phyloP scores from a whole-genome alignment of 2,888 invertebrate species.

The Apoda limacodes region DNA sequence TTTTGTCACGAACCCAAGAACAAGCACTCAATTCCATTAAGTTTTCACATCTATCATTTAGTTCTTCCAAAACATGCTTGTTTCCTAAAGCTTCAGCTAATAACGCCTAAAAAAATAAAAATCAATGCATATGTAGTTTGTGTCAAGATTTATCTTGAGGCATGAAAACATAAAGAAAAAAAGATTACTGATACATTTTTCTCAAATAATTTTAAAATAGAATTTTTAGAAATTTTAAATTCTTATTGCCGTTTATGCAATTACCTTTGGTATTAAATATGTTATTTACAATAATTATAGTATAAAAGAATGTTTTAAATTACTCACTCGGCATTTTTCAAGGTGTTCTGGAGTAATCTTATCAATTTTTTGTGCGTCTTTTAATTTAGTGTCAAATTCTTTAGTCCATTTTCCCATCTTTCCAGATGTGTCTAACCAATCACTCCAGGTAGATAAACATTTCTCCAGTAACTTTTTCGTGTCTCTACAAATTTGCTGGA shows the following conservation, averaged over 20 bases:
- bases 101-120: conserved; percentile 60
- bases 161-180: too few species aligned
- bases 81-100: conserved; percentile 81
- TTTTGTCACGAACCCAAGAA: conserved; percentile 87
- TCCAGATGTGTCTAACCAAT: conserved; percentile 79
- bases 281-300: too few species aligned
- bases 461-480: conserved; percentile 80
- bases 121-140: too few species aligned
- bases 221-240: conserved; percentile 2
- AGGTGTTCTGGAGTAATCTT: conserved; percentile 85
- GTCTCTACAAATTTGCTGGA: conserved; percentile 81
- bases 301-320: too few species aligned
- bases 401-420: conserved; percentile 82
- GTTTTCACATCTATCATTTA: conserved; percentile 88
- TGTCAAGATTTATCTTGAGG: too few species aligned
- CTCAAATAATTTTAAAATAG: neutral
- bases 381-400: conserved; percentile 74
- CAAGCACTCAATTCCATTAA: conserved; percentile 89
- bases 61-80: conserved; percentile 83
- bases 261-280: too few species aligned
- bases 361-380: conserved; percentile 74
- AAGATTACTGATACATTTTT: neutral
- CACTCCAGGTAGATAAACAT: conserved; percentile 85
- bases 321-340: conserved; percentile 77
- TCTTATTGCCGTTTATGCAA: too few species aligned